These are phyloP conservation scores for Myotis yumanensis DNA, from an alignment of 2,113 vertebrate genomes.

Conservation along the genomic window DNA sequence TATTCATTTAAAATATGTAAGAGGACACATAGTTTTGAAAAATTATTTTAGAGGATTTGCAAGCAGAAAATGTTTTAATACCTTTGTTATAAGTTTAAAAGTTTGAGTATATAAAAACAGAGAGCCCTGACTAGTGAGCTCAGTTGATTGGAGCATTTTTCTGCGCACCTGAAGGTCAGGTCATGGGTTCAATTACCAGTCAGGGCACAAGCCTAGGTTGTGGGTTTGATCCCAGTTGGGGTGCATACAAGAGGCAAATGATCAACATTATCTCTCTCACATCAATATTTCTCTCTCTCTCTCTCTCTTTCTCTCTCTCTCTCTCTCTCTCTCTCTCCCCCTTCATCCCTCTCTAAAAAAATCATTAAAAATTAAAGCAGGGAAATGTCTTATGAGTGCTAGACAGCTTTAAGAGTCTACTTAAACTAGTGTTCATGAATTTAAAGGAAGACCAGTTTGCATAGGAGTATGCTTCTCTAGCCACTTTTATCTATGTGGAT, in stretches of 20 bases:
- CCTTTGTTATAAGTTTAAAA: not conserved
- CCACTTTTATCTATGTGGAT: not conserved
- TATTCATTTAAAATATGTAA: constrained; percentile 10
- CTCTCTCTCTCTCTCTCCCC: too few species aligned
- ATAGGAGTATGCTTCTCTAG: not conserved
- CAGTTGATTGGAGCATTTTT: too few species aligned
- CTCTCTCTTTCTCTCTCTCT: too few species aligned
- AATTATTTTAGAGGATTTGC: not conserved
- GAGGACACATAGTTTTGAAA: not conserved
- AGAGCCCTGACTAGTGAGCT: too few species aligned
- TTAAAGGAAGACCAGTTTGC: not conserved
- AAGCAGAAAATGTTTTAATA: not conserved
- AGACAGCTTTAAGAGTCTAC: not conserved
- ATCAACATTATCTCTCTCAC: too few species aligned
- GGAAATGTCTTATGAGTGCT: not conserved
- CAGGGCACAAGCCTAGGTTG: too few species aligned
- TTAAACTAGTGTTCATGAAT: not conserved
- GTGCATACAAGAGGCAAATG: too few species aligned
- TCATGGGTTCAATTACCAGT: too few species aligned
- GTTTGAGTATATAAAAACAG: not conserved
- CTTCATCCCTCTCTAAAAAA: too few species aligned
- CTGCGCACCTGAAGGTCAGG: too few species aligned
- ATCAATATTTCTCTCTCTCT: too few species aligned
- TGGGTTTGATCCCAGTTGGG: too few species aligned
- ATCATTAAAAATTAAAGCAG: not conserved